Conservation (phyloP, 1,140 invertebrate genomes). For the Caenorhabditis remanei region DNA sequence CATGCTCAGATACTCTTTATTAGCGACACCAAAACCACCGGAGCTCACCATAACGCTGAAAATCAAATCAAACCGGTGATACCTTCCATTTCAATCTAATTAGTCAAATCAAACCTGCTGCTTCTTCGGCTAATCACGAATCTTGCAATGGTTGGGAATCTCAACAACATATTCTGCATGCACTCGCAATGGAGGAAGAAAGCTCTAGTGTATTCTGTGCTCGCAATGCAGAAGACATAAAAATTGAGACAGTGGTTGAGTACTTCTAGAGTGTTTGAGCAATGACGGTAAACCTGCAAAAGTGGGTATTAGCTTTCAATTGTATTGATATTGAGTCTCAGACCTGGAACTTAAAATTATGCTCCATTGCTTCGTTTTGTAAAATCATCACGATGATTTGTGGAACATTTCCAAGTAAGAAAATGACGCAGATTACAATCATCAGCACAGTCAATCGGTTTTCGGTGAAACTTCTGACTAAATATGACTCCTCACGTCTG, state of each 20-base stretch:
- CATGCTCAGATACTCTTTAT: slow-evolving; percentile 17
- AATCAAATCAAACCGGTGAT: no score
- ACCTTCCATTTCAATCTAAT: no score
- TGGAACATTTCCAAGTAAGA: slow-evolving; percentile 72
- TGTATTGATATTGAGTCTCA: not conserved
- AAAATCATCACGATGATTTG: slow-evolving; percentile 76
- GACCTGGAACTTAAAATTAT: slow-evolving; percentile 72
- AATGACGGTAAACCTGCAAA: slow-evolving; percentile 73
- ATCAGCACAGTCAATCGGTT: slow-evolving; percentile 76
- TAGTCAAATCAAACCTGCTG: slow-evolving; percentile 4
- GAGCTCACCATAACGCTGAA: slow-evolving; percentile 10
- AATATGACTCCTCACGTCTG: slow-evolving; percentile 55
- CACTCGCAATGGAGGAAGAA: slow-evolving; percentile 71
- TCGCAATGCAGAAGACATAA: slow-evolving; percentile 75
- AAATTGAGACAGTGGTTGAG: slow-evolving; percentile 77
- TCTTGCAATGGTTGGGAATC: slow-evolving; percentile 53
- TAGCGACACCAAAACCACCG: not conserved
- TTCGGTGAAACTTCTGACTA: slow-evolving; percentile 74
- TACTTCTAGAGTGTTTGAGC: slow-evolving; percentile 75
- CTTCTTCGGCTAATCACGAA: not conserved
- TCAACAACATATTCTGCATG: slow-evolving; percentile 61
- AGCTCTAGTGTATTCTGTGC: slow-evolving; percentile 71
- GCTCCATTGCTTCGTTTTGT: slow-evolving; percentile 73
- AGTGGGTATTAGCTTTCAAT: not conserved
- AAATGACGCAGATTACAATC: slow-evolving; percentile 74